Evolutionary conservation across 1,140 invertebrate genomes (phyloP).

Genomic region (Drosophila ohnishii): DNA sequence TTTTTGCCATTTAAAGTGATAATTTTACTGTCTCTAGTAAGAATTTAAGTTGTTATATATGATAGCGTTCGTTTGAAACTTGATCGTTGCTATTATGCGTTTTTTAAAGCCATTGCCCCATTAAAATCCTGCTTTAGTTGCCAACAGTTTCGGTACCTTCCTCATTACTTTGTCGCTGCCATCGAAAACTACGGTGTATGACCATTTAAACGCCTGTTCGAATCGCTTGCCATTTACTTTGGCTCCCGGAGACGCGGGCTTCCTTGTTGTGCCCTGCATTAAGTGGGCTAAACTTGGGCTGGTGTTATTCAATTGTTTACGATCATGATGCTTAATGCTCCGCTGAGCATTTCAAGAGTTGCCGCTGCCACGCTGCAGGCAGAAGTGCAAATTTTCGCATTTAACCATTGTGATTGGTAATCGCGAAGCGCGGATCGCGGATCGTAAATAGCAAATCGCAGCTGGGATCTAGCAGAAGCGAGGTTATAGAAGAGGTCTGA

Average conservation of each 20-base stretch:
- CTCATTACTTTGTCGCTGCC: constrained; percentile 31
- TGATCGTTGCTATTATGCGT: background rate
- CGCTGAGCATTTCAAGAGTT: constrained; percentile 59
- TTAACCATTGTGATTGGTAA: constrained; percentile 25
- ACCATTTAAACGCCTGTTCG: constrained; percentile 31
- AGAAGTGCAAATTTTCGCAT: constrained; percentile 61
- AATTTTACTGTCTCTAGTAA: no score
- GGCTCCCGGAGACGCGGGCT: constrained; percentile 45
- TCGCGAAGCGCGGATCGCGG: constrained; percentile 1
- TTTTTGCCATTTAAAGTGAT: no score
- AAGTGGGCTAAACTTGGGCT: constrained; percentile 36
- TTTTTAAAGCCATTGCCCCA: constrained; percentile 1
- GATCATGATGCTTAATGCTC: constrained; percentile 51
- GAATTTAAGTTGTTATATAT: no score
- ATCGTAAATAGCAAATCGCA: constrained; percentile 2
- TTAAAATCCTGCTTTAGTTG: background rate
- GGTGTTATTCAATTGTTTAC: constrained; percentile 67
- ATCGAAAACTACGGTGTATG: constrained; percentile 49
- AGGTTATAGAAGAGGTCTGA: constrained; percentile 42
- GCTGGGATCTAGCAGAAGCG: constrained; percentile 22
- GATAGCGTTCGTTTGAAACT: background rate
- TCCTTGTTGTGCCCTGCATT: constrained; percentile 41
- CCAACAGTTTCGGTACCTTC: constrained; percentile 7
- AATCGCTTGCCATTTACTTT: constrained; percentile 43
- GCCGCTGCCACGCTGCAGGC: constrained; percentile 16